These are phyloP conservation scores for Neostethus bicornis DNA, from an alignment of 2,797 vertebrate genomes.

Conservation along the genomic window DNA sequence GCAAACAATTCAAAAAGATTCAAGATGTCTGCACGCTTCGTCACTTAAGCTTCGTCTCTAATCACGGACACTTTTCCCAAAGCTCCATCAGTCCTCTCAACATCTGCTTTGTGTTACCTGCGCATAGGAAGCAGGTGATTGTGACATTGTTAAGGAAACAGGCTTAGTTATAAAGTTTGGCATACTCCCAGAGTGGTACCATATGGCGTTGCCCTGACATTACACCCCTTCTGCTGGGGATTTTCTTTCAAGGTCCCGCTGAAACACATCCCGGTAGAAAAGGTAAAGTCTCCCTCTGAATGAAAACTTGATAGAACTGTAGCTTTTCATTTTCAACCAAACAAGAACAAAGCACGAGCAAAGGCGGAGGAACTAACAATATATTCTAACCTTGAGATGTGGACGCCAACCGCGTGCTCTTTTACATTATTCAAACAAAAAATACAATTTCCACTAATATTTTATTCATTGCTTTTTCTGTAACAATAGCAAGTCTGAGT, in stretches of 20 bases:
- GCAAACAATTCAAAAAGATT: not conserved
- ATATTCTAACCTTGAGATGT: conserved; percentile 76
- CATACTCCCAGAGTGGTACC: conserved; percentile 36
- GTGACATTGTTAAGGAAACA: conserved; percentile 36
- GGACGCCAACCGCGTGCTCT: conserved; percentile 67
- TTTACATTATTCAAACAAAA: conserved; percentile 84
- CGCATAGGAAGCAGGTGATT: conserved; percentile 28
- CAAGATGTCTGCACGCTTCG: conserved; percentile 9
- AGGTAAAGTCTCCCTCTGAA: conserved; percentile 58
- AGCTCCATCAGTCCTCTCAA: conserved; percentile 17
- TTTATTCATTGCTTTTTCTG: conserved; percentile 84
- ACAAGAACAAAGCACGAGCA: conserved; percentile 67
- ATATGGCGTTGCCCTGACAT: conserved; percentile 56
- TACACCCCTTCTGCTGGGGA: conserved; percentile 49
- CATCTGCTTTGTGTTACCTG: conserved; percentile 35
- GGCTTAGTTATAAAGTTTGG: conserved; percentile 55
- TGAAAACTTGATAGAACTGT: conserved; percentile 60
- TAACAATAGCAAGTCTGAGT: conserved; percentile 68
- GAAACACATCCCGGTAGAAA: conserved; percentile 47
- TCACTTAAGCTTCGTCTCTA: conserved; percentile 38
- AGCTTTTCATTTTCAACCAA: conserved; percentile 69
- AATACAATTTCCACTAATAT: conserved; percentile 82
- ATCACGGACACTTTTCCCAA: conserved; percentile 35
- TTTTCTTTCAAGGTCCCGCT: conserved; percentile 51
- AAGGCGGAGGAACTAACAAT: conserved; percentile 59